Conservation (phyloP, 2,113 vertebrate genomes). For the Rhinopithecus roxellana region DNA sequence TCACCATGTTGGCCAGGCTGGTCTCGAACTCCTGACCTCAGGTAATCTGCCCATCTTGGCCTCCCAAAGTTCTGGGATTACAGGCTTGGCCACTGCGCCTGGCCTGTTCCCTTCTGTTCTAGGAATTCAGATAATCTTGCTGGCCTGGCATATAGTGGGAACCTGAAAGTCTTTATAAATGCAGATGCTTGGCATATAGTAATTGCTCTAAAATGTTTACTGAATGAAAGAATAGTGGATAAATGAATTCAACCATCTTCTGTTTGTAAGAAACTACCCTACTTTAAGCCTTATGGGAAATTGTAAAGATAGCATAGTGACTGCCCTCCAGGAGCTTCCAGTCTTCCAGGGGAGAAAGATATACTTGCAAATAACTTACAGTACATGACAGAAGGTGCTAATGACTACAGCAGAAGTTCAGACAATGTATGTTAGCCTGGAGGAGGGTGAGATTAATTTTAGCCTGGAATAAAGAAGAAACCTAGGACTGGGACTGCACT, state of each 20-base stretch:
- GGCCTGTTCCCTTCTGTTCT: background rate
- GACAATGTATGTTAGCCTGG: background rate
- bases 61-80: no score
- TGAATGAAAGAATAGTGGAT: background rate
- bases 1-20: no score
- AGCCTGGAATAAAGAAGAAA: background rate
- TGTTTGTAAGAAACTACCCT: background rate
- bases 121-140: background rate
- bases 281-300: background rate
- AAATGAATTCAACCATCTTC: background rate
- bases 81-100: rapidly evolving
- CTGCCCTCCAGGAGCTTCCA: background rate
- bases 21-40: no score
- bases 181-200: background rate
- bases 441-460: background rate
- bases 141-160: background rate
- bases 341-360: background rate
- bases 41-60: no score
- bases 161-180: background rate
- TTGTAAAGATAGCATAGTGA: background rate
- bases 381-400: background rate
- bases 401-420: background rate
- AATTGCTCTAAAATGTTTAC: background rate
- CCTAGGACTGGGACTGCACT: background rate
- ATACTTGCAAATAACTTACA: background rate